Base-by-base conservation (phyloP, 2,888 invertebrate species). In the Cosmopolites sordidus region DNA sequence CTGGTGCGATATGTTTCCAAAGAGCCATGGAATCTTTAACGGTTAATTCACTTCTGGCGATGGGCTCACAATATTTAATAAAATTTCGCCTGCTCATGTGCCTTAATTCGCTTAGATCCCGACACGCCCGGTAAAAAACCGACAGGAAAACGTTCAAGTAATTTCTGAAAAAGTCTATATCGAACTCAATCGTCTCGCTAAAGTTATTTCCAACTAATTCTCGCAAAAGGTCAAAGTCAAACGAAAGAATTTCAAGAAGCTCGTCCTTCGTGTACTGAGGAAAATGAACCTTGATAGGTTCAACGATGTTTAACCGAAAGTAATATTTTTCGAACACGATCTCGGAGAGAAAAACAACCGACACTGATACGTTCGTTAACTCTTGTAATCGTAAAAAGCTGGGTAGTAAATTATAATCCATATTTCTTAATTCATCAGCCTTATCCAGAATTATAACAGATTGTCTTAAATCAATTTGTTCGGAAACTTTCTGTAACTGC, bases 61-160 rank as follows among this genome's bases (percentile, higher is more conserved):
- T 81, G 0, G 93, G 93, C 64, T 89, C 86, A 64, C 87, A 80
- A 69, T 92, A 94, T 68, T 84, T 84, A 0, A 77, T 69, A 66
- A 91, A 92, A 71, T 84, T 86, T 39, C 83, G 76, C 62, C 81
- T 78, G n/a, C 91, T 87, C 79, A 92, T 84, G 66, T 90, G 82
- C 58, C 83, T 80, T 48, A 95, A 77, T 73, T 95, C 94, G 16
- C 84, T 84, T 43, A 94, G 73, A 78, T 93, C 92, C 16, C 92
- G 79, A 73, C 93, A 93, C 18, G 86, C 87, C 65, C 87, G 78
- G 66, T 87, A 87, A 73, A 92, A 94, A 30, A 92, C 87, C 61
- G 88, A 87, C 2, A 94, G 76, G 69, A 93, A 87, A 42, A 91
- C 80, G 71, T 84, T 88, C 45, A 93, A 74, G 74, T 92, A 94